Base-by-base conservation (phyloP, 2,888 invertebrate genomes). In the Aleiodes leptofemur region DNA sequence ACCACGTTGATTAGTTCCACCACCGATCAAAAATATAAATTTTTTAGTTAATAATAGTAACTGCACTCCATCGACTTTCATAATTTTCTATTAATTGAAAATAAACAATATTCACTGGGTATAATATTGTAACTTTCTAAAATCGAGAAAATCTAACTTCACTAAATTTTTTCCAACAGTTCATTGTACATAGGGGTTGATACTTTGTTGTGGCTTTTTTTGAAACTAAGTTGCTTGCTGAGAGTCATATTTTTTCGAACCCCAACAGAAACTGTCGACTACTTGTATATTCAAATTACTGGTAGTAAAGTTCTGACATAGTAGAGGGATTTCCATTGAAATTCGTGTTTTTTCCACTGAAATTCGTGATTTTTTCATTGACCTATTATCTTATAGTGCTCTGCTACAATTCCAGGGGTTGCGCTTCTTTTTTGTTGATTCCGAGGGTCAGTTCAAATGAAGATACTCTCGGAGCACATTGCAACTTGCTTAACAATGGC, bases 381-480 rank as follows among this genome's bases (percentile, higher is more conserved):
- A 31, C 0, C 59, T 31, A 59, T 59, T 59, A 29, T 59, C 59
- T 59, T 23, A 59, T 59, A n/a, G 59, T 31, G 23, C 31, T 31
- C n/a, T n/a, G 31, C 43, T 31, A 31, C 13, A 59, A 23, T 4
- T 23, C 11, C 4, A 29, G 57, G 57, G 57, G 11, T 59, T 29
- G 31, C 29, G 29, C 13, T 31, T 8, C 11, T 59, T 13, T 34
- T 29, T 31, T 59, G 0, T n/a, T 11, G 6, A 29, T n/a, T 59
- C 23, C 13, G 0, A 0, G 1, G 1, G 7, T 59, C 29, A 31
- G 29, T 59, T n/a, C 13, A 3, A 34, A 59, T 31, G 13, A 29
- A 34, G 1, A 16, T 55, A 16, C 16, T 55, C 29, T 23, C 4
- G 34, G 6, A 34, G 23, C 23, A 23, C 23, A 23, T 23, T 23